Evolutionary conservation across 2,888 invertebrate genomes (phyloP), one percentile per base, ranked within the genome.

Genomic region (Isotomurus palustris): DNA sequence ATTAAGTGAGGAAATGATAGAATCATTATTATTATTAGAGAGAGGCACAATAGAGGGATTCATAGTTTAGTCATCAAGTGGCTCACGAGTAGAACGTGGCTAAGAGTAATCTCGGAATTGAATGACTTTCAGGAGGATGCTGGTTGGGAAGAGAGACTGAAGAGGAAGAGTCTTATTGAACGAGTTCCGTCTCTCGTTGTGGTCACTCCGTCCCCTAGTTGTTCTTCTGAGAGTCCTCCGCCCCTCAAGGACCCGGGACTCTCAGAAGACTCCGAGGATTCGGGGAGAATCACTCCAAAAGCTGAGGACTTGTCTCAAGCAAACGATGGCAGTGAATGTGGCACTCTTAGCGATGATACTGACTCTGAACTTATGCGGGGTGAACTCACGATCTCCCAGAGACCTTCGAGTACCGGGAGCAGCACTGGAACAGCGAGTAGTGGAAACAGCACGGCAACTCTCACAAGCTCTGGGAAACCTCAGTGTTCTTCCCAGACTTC

Each of bases 141-240:
- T 12, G 65, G 60, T 22, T 65, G 64, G 65, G 65, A 68, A 25
- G 70, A 70, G 50, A 47, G 67, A 22, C 65, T 70, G 21, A 68
- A 67, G 40, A 55, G 66, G 41, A 70, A 70, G 53, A 69, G 68
- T 2, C 47, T 70, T 21, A 70, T 70, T 41, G 70, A 68, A 44
- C 47, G 63, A 22, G 68, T 70, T 29, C 67, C 70, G 8, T 69
- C 68, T 4, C 45, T 70, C 27, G 70, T 70, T 14, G 68, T 69
- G 12, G 68, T 70, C n/a, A 70, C 70, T 0, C 70, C 70, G 2
- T 70, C 70, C 2, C 68, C 70, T 8, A 65, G 62, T 24, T 66
- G 66, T 35, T 65, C 64, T 3, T 64, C 64, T 3, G 61, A 44
- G 32, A 65, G 67, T 43, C 68, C 67, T n/a, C 64, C 64, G 3